A percentile compares a stretch with the other conserved stretches of the same genome.
These are phyloP conservation scores for Danio aesculapii DNA, from an alignment of 2,797 vertebrate genomes.

Conservation along the genomic window DNA sequence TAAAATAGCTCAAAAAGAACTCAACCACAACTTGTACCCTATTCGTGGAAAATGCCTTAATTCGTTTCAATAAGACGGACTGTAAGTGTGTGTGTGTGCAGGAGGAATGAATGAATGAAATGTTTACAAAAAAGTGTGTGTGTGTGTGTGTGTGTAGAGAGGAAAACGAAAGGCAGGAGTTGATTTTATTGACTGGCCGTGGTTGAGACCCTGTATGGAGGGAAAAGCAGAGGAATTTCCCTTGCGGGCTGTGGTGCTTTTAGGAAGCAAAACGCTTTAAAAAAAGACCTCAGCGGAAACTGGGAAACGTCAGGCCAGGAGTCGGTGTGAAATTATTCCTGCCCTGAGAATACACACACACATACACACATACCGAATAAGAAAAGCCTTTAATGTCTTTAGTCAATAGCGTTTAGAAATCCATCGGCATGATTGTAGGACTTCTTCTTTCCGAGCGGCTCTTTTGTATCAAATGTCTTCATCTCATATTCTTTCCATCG, in stretches of 20 bases:
- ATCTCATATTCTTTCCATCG: slow-evolving; percentile 67
- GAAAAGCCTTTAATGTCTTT: slow-evolving; percentile 40
- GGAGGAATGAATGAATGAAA: slow-evolving; percentile 30
- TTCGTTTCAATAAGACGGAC: not conserved
- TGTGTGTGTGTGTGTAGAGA: slow-evolving; percentile 24
- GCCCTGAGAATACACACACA: slow-evolving; percentile 49
- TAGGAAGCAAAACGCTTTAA: slow-evolving; percentile 58
- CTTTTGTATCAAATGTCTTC: slow-evolving; percentile 66
- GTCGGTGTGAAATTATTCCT: slow-evolving; percentile 58
- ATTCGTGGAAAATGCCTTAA: not conserved
- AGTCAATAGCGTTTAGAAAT: slow-evolving; percentile 18
- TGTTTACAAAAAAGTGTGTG: slow-evolving; percentile 22
- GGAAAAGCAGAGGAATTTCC: slow-evolving; percentile 59
- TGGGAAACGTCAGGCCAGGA: slow-evolving; percentile 45
- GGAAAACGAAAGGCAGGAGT: slow-evolving; percentile 29
- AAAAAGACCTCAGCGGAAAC: slow-evolving; percentile 51
- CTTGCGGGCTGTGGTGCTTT: slow-evolving; percentile 55
- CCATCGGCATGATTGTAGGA: slow-evolving; percentile 9
- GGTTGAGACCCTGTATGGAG: slow-evolving; percentile 41
- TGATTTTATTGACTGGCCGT: slow-evolving; percentile 50
- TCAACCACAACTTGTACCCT: not conserved
- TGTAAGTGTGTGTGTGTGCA: not conserved
- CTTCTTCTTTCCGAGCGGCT: slow-evolving; percentile 22
- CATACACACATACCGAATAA: slow-evolving; percentile 39
- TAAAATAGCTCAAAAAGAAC: not conserved